Evolutionary conservation across 2,888 invertebrate genomes (phyloP).

Genomic region (Drosophila hamatofila): DNA sequence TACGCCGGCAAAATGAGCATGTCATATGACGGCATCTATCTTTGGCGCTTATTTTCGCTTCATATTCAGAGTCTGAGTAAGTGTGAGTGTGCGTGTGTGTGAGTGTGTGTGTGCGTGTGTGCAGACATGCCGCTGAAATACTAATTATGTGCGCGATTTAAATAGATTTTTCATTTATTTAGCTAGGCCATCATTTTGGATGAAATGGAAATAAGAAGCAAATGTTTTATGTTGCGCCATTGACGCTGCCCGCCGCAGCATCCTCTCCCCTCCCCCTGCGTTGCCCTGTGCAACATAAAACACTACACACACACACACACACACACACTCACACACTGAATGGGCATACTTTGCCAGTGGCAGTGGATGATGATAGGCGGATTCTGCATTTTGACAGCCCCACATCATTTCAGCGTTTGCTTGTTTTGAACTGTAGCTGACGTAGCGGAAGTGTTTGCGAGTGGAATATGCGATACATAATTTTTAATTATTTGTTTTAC

Average conservation of each 20-base stretch:
- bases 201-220: constrained; percentile 73
- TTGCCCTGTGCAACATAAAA: constrained; percentile 30
- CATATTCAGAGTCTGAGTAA: constrained; percentile 7
- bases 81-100: constrained; percentile 12
- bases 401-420: constrained; percentile 68
- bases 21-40: constrained; percentile 70
- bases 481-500: constrained; percentile 76
- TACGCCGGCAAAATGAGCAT: constrained; percentile 70
- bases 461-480: constrained; percentile 51
- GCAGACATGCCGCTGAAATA: constrained; percentile 78
- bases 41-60: constrained; percentile 61
- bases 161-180: constrained; percentile 81
- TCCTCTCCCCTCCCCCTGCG: not conserved
- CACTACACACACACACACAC: constrained; percentile 2
- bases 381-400: constrained; percentile 73
- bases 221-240: constrained; percentile 79
- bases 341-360: constrained; percentile 6
- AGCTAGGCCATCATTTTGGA: constrained; percentile 76
- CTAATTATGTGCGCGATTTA: constrained; percentile 82
- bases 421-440: constrained; percentile 68
- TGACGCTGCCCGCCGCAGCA: constrained; percentile 40
- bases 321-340: constrained; percentile 7
- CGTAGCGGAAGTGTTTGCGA: constrained; percentile 75
- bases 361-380: constrained; percentile 12
- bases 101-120: constrained; percentile 32